Percentiles rank a stretch among this genome's conserved stretches.
Conservation (phyloP, 2,113 vertebrate genomes). For the Desmodus rotundus region DNA sequence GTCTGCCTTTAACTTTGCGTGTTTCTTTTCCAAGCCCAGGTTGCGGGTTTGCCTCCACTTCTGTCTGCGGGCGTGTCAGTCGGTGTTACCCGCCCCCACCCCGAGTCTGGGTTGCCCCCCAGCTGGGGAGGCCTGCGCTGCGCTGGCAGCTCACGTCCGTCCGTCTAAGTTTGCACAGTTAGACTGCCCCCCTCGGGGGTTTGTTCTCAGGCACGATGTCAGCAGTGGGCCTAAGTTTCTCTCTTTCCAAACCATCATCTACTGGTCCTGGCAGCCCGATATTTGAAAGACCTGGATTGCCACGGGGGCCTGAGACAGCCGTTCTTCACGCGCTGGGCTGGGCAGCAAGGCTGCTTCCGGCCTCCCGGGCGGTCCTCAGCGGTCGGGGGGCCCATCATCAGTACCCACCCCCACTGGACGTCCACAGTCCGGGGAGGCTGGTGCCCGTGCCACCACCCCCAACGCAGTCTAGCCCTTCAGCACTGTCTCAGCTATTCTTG, state of each 20-base stretch:
- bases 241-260: background rate
- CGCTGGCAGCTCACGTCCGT: accelerated
- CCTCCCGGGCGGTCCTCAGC: too few relatives aligned
- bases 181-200: background rate
- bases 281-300: accelerated
- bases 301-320: accelerated
- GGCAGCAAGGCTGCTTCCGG: accelerated
- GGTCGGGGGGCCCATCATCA: too few relatives aligned
- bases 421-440: background rate
- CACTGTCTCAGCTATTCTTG: accelerated
- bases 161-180: accelerated
- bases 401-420: too few relatives aligned
- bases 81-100: too few relatives aligned
- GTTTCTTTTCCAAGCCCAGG: background rate
- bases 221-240: background rate
- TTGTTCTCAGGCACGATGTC: background rate
- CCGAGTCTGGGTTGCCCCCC: accelerated
- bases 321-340: accelerated
- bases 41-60: background rate
- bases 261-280: accelerated
- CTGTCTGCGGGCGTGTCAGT: too few relatives aligned
- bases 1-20: background rate
- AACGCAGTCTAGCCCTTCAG: accelerated
- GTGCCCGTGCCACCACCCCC: background rate
- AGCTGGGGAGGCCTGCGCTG: background rate